These are phyloP conservation scores for Montipora efflorescens DNA, from an alignment of 64 coral and sea anemone genomes.

Conservation along the genomic window DNA sequence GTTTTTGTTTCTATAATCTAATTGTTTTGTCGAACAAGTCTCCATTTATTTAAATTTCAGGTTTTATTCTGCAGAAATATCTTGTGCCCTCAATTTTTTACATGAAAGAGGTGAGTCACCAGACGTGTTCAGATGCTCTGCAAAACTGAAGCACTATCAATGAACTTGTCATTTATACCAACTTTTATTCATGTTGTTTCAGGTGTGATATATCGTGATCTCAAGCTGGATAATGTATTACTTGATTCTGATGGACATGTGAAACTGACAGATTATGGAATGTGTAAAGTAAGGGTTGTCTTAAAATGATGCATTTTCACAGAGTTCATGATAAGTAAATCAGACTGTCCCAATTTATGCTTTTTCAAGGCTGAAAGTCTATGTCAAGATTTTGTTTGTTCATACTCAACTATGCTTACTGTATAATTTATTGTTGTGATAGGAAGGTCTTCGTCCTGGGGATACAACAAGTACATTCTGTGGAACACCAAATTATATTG, in stretches of 20 bases:
- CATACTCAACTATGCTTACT: no score
- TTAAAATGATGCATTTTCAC: no score
- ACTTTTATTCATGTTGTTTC: not conserved
- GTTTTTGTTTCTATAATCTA: no score
- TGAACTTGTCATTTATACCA: not conserved
- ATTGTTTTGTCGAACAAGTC: not conserved
- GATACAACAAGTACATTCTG: slow-evolving; percentile 98
- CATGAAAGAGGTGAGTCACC: slow-evolving; percentile 88
- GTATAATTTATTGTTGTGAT: not conserved
- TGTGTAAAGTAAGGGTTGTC: slow-evolving; percentile 87
- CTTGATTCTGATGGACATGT: slow-evolving; percentile 97
- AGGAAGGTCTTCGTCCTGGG: slow-evolving; percentile 97
- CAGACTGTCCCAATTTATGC: not conserved
- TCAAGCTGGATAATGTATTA: slow-evolving; percentile 95
- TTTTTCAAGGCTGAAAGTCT: not conserved
- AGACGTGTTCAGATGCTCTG: not conserved
- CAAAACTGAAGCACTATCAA: not conserved
- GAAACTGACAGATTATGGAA: slow-evolving; percentile 99
- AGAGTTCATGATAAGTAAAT: no score
- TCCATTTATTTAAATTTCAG: slow-evolving; percentile 41
- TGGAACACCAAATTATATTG: slow-evolving; percentile 99
- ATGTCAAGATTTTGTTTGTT: not conserved
- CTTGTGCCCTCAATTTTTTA: slow-evolving; percentile 94
- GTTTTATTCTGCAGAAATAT: slow-evolving; percentile 99
- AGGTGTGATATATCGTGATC: slow-evolving; percentile 99